Conservation (phyloP, 2,113 vertebrate species). For the Bettongia penicillata region DNA sequence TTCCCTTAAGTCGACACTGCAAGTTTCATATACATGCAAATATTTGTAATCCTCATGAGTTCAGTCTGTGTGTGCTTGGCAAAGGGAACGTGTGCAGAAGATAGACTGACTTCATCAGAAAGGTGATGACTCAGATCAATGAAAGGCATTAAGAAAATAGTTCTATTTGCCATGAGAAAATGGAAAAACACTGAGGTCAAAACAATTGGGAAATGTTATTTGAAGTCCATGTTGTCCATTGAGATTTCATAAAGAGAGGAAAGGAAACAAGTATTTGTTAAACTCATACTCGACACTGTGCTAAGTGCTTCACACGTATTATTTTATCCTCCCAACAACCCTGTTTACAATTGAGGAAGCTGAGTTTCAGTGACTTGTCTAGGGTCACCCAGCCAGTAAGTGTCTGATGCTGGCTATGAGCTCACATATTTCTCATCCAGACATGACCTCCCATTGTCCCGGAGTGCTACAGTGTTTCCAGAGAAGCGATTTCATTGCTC, state of each 20-base stretch:
- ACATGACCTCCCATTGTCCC: not conserved
- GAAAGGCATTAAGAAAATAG: not conserved
- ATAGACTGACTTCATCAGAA: not conserved
- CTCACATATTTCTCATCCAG: not conserved
- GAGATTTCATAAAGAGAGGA: not conserved
- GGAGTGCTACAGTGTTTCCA: not conserved
- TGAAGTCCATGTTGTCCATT: not conserved
- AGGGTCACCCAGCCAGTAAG: not conserved
- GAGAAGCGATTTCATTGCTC: not conserved
- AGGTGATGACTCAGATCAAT: not conserved
- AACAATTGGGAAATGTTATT: not conserved
- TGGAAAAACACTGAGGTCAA: not conserved
- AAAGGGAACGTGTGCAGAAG: not conserved
- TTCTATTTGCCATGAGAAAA: not conserved
- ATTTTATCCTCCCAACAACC: not conserved
- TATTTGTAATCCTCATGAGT: not conserved
- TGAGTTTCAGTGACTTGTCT: not conserved
- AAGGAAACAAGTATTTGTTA: not conserved
- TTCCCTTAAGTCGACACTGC: accelerated
- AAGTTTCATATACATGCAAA: not conserved
- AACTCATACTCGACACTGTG: not conserved
- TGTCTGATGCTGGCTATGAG: not conserved
- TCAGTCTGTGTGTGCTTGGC: not conserved
- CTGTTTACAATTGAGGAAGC: not conserved
- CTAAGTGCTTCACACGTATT: not conserved